Conservation (phyloP, 2,113 vertebrate species). For the Archocentrus centrarchus region DNA sequence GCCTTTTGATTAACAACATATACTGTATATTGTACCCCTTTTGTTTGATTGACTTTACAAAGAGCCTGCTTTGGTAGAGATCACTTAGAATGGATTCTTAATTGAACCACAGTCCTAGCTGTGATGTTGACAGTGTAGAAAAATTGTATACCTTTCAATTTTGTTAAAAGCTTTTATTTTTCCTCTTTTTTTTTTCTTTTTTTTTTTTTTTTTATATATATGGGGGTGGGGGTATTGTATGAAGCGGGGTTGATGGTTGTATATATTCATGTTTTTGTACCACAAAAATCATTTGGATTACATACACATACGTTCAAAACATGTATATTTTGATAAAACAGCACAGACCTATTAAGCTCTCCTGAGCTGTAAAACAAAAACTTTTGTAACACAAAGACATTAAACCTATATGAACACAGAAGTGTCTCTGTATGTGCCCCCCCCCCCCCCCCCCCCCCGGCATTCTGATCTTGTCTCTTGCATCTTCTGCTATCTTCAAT, state of each 20-base stretch:
- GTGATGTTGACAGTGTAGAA: slow-evolving; percentile 66
- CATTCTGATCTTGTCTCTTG: slow-evolving; percentile 66
- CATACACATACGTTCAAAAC: slow-evolving; percentile 78
- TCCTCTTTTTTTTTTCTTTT: slow-evolving; percentile 53
- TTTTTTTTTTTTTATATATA: slow-evolving; percentile 52
- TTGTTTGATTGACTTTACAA: slow-evolving; percentile 55
- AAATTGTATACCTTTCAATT: slow-evolving; percentile 57
- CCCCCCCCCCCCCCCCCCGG: slow-evolving; percentile 8
- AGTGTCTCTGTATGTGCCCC: slow-evolving; percentile 73
- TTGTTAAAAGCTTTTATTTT: slow-evolving; percentile 73
- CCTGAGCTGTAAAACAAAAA: slow-evolving; percentile 64
- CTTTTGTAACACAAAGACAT: slow-evolving; percentile 82
- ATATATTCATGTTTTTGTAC: slow-evolving; percentile 84
- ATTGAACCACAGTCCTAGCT: slow-evolving; percentile 63
- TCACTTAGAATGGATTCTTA: slow-evolving; percentile 62
- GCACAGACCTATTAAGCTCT: slow-evolving; percentile 73
- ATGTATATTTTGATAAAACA: slow-evolving; percentile 83
- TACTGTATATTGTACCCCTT: slow-evolving; percentile 64
- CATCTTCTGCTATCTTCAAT: slow-evolving; percentile 81
- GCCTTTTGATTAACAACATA: slow-evolving; percentile 41
- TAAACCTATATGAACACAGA: slow-evolving; percentile 79
- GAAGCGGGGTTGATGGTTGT: slow-evolving; percentile 76
- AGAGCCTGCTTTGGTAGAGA: slow-evolving; percentile 57
- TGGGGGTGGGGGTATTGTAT: slow-evolving; percentile 65
- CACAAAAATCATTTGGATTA: slow-evolving; percentile 79